Evolutionary conservation across 2,888 invertebrate genomes (phyloP), one percentile per base, ranked within the genome.

Genomic region (Tigriopus californicus): DNA sequence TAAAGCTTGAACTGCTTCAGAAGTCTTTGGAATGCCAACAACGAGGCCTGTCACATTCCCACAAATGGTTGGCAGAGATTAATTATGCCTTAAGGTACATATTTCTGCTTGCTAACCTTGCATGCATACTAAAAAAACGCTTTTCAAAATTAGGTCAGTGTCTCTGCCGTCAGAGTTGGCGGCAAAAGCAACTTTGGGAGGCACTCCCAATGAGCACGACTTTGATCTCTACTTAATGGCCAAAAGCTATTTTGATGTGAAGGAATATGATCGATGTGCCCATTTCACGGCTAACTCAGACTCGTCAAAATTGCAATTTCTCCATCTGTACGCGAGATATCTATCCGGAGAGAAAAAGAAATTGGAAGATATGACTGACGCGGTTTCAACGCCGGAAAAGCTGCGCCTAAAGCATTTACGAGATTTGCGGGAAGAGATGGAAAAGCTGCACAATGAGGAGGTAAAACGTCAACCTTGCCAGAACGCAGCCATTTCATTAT

Each of bases 311-410:
- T 80, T 82, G 48, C 77, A 81, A 62, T 95, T 94, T 71, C 73
- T 95, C 25, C 80, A 86, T 69, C 79, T 83, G 65, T 95, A 92
- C 70, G 80, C 90, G 0, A 79, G 80, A 41, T 95, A 88, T 68
- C 78, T 90, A 75, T 85, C 90, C 0, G 82, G 85, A 62, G 92
- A 94, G 69, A 92, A 90, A 71, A 86, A 86, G 65, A 82, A 85
- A 62, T 73, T 88, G 55, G 91, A 94, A 69, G 86, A 86, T 64
- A 80, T 82, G 70, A 80, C 81, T 0, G 83, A 83, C 65, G 69
- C 74, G 18, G 55, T 63, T 11, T 61, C 62, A 61, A 49, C 55
- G 58, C 41, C 54, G 11, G 47, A 41, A 13, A 33, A 3, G 55
- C 53, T 52, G 11, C 57, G 20, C 20, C 41, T 41, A 25, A 52